These are phyloP conservation scores for Corvus hawaiiensis DNA, from an alignment of 2,113 vertebrate genomes.

Conservation along the genomic window DNA sequence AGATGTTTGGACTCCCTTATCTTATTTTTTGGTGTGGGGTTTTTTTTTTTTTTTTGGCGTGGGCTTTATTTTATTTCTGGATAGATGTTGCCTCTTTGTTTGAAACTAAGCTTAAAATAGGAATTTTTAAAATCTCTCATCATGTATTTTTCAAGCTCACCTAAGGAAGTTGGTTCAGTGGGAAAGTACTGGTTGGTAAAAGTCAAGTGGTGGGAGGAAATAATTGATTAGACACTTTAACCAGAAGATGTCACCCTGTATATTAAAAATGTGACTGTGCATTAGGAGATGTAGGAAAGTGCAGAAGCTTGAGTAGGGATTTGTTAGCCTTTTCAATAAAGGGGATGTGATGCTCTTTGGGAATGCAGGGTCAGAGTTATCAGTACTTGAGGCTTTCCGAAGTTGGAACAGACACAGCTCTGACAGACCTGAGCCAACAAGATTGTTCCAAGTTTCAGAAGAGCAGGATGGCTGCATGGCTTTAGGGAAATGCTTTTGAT, in stretches of 20 bases:
- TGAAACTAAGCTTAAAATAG: background rate
- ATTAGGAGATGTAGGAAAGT: background rate
- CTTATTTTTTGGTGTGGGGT: no score
- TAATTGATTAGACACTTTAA: background rate
- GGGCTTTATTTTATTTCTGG: background rate
- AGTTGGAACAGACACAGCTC: background rate
- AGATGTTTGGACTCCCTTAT: background rate
- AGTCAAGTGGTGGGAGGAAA: fast-evolving
- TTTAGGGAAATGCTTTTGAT: background rate
- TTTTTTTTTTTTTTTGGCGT: background rate
- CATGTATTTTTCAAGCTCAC: background rate
- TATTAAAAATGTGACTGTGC: background rate
- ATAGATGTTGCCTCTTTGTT: background rate
- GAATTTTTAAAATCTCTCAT: background rate
- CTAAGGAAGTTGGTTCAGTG: background rate
- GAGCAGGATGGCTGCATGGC: background rate
- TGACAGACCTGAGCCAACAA: background rate
- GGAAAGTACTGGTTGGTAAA: background rate
- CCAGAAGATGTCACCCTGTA: background rate
- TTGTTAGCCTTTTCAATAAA: background rate
- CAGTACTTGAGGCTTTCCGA: background rate
- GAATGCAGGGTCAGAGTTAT: background rate
- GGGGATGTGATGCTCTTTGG: background rate
- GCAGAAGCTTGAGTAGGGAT: background rate
- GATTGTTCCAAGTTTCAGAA: background rate